Evolutionary conservation across 1,140 invertebrate species (phyloP).

Genomic region (Calliopsis andreniformis): DNA sequence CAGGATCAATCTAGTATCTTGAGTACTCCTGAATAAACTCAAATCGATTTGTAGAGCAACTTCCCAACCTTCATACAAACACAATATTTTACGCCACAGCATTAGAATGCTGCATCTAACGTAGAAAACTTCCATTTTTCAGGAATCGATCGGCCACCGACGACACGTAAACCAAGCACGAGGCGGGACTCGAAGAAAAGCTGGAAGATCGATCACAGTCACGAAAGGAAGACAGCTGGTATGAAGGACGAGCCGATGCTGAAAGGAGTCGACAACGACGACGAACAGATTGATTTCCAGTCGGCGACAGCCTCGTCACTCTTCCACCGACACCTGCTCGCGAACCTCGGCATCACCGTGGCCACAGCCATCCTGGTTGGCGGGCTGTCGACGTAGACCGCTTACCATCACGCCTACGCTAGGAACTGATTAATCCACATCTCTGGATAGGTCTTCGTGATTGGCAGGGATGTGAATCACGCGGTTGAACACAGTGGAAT

Average conservation of each 20-base stretch:
- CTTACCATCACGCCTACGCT: not conserved
- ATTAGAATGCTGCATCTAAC: not conserved
- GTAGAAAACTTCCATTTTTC: slow-evolving; percentile 34
- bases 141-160: slow-evolving; percentile 71
- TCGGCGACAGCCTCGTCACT: slow-evolving; percentile 73
- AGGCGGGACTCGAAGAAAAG: slow-evolving; percentile 75
- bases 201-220: slow-evolving; percentile 71
- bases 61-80: too few species aligned
- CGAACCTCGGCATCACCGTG: slow-evolving; percentile 57
- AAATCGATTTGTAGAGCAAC: too few species aligned
- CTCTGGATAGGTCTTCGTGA: not conserved
- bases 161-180: slow-evolving; percentile 71
- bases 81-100: too few species aligned
- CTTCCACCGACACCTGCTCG: slow-evolving; percentile 58
- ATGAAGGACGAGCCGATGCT: slow-evolving; percentile 73
- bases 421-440: slow-evolving; percentile 12
- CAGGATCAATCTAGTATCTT: too few species aligned
- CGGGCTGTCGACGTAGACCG: slow-evolving; percentile 67
- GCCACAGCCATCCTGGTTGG: slow-evolving; percentile 63
- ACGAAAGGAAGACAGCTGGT: slow-evolving; percentile 71
- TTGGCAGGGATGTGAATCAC: not conserved
- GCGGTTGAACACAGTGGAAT: not conserved
- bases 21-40: too few species aligned
- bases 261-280: slow-evolving; percentile 69
- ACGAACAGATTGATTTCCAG: slow-evolving; percentile 73